Percentiles rank a stretch among this genome's conserved stretches.
Evolutionary conservation across 2,797 vertebrate genomes (phyloP).

Genomic region (Danionella dracula): DNA sequence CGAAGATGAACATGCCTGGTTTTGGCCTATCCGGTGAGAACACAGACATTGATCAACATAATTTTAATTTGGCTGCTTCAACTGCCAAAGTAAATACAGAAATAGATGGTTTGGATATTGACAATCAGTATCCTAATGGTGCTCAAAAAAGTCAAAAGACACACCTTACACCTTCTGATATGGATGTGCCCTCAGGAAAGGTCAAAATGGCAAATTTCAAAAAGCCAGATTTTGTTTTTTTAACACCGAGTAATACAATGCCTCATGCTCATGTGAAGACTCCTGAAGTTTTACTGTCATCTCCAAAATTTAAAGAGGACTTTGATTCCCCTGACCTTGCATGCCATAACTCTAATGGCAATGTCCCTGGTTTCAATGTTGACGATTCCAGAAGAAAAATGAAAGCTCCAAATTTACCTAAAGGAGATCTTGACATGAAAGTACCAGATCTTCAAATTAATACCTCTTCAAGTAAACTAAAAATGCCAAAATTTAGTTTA

Average conservation of each 20-base stretch:
- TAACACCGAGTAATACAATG: conserved; percentile 42
- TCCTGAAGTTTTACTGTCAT: conserved; percentile 29
- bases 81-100: no score
- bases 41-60: no score
- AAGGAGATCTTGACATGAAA: background rate
- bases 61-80: no score
- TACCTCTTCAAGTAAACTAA: conserved; percentile 37
- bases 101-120: no score
- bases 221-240: conserved; percentile 40
- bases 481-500: conserved; percentile 28
- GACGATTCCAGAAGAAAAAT: background rate
- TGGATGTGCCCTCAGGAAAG: conserved; percentile 40
- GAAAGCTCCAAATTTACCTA: background rate
- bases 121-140: background rate
- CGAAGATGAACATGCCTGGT: no score
- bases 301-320: conserved; percentile 37
- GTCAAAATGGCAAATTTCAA: conserved; percentile 50
- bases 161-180: conserved; percentile 1
- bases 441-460: conserved; percentile 29
- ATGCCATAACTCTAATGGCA: conserved; percentile 16
- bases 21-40: no score
- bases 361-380: conserved; percentile 12
- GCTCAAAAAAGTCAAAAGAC: conserved; percentile 13
- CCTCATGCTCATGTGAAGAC: conserved; percentile 32
- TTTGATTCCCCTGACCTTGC: conserved; percentile 17